Evolutionary conservation across 1,140 invertebrate genomes (phyloP), one percentile per base, ranked within the genome.

Genomic region (Trichomalopsis sarcophagae): DNA sequence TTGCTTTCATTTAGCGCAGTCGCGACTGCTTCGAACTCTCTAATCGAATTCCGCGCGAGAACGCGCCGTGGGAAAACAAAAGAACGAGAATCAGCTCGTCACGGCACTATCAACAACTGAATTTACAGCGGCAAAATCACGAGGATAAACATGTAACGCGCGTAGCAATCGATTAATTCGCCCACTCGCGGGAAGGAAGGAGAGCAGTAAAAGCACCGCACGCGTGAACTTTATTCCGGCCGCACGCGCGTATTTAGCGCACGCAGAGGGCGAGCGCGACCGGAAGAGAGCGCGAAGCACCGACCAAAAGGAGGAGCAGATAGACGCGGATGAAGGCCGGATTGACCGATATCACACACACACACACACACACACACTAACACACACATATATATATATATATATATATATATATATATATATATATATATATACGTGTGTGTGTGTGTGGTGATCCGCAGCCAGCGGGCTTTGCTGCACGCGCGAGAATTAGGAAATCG

Each of bases 201-300:
- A 11, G 78, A 33, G 78, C 78, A 69, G 68, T 80, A 69, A 79
- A 79, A 80, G 78, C 47, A 68, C 62, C 44, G 62, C 55, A 40
- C 21, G 6, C 7, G n/a, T 40, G 75, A 62, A 50, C 47, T 62
- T 80, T 68, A 68, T 68, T 68, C 55, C 62, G 33, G 55, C 77
- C 44, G 44, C 50, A 4, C 47, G 21, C 74, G 36, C 27, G 27
- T 27, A 27, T 1, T 27, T 27, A 27, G 27, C 27, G 27, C 27
- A 27, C 11, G 68, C 68, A 69, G 68, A 71, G 30, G 68, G 23
- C 68, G 14, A 33, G 11, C 2, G 9, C 68, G 7, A 71, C 3
- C 55, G 55, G 68, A 71, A 71, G 68, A 71, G 68, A 71, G 55
- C 30, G 7, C 23, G 68, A 33, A 30, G 68, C 68, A 17, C 5